Percentiles rank a stretch among this genome's conserved stretches.
These are phyloP conservation scores for Cynodonichthys magdalenae DNA, from an alignment of 2,797 vertebrate species.

Conservation along the genomic window DNA sequence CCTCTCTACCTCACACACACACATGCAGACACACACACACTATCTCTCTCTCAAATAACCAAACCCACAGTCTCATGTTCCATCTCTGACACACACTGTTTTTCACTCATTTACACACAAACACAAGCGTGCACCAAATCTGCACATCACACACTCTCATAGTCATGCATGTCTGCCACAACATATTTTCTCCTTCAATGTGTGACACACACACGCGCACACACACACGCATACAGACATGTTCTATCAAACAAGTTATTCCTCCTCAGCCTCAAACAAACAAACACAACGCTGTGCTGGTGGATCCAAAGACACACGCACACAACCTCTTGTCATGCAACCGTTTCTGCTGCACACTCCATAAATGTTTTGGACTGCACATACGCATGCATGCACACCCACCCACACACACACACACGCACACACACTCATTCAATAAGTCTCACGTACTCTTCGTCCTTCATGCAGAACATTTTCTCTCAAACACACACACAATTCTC, in stretches of 20 bases:
- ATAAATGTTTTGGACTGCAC: conserved; percentile 58
- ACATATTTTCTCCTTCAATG: conserved; percentile 36
- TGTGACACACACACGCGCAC: neutral
- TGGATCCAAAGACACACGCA: conserved; percentile 41
- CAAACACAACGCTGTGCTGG: conserved; percentile 31
- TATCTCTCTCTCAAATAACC: conserved; percentile 72
- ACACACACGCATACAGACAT: conserved; percentile 25
- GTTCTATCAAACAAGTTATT: conserved; percentile 55
- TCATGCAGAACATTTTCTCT: conserved; percentile 54
- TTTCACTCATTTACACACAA: conserved; percentile 39
- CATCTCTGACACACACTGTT: conserved; percentile 53
- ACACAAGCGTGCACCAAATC: conserved; percentile 42
- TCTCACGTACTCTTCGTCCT: conserved; percentile 54
- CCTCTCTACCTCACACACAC: conserved; percentile 43
- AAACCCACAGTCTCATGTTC: conserved; percentile 80
- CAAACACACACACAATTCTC: conserved; percentile 49
- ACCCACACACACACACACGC: conserved; percentile 33
- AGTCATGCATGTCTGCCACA: conserved; percentile 51
- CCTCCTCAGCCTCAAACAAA: conserved; percentile 55
- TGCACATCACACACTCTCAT: conserved; percentile 57
- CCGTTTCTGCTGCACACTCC: conserved; percentile 41
- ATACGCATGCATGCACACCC: too few species aligned
- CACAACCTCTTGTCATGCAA: conserved; percentile 55
- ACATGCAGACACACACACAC: conserved; percentile 37
- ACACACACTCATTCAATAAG: conserved; percentile 60